These are phyloP conservation scores for Dorcus parallelipipedus DNA, from an alignment of 2,888 invertebrate genomes.

Conservation along the genomic window DNA sequence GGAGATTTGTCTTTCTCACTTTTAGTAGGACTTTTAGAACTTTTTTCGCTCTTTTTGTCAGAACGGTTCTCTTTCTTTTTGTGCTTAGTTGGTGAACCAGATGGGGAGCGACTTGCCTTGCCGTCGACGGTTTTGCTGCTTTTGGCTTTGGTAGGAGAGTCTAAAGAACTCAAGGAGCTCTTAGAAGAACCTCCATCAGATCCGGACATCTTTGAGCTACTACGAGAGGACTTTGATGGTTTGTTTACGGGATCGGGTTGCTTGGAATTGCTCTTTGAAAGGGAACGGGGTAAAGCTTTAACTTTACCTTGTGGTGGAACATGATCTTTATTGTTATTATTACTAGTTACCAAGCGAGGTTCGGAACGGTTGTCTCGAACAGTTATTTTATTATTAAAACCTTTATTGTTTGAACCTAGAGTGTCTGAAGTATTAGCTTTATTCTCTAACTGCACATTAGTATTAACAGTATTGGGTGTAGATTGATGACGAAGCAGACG, in stretches of 20 bases:
- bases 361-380: constrained; percentile 45
- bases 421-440: constrained; percentile 31
- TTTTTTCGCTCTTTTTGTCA: constrained; percentile 35
- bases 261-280: constrained; percentile 32
- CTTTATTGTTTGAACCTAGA: constrained; percentile 45
- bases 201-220: constrained; percentile 23
- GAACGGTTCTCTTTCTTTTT: constrained; percentile 35
- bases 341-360: constrained; percentile 46
- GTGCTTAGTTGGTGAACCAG: constrained; percentile 27
- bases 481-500: constrained; percentile 40
- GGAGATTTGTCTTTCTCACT: constrained; percentile 12
- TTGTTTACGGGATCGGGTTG: constrained; percentile 21
- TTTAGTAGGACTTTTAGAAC: constrained; percentile 12
- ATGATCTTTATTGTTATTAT: constrained; percentile 32
- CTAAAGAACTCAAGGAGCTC: constrained; percentile 31
- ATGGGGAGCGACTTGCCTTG: constrained; percentile 27
- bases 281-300: constrained; percentile 32
- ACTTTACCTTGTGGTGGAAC: constrained; percentile 26
- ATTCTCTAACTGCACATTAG: constrained; percentile 40
- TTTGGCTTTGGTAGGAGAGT: constrained; percentile 45
- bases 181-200: constrained; percentile 24
- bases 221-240: constrained; percentile 32
- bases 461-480: constrained; percentile 25
- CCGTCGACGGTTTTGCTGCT: constrained; percentile 25
- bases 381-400: constrained; percentile 46